These are phyloP conservation scores for Sebastes fasciatus DNA, from an alignment of 2,113 vertebrate genomes.

Conservation along the genomic window DNA sequence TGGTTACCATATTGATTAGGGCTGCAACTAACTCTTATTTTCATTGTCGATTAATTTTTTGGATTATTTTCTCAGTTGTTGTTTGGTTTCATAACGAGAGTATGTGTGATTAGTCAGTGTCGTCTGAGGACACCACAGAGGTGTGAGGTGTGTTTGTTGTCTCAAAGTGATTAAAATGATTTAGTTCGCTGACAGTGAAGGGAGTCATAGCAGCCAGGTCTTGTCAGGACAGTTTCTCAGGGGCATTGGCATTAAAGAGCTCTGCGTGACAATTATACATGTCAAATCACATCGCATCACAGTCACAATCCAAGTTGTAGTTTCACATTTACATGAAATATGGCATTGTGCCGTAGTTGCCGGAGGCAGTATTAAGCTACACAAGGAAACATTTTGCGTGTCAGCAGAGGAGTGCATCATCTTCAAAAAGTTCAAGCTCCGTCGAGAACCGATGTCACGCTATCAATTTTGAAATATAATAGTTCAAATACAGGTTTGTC, in stretches of 20 bases:
- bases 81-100: background rate
- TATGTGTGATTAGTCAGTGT: background rate
- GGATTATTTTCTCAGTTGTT: no score
- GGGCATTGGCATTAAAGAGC: conserved; percentile 41
- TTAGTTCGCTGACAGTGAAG: conserved; percentile 39
- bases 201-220: conserved; percentile 38
- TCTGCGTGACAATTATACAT: conserved; percentile 36
- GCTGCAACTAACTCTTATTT: no score
- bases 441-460: conserved; percentile 43
- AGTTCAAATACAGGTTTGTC: conserved; percentile 23
- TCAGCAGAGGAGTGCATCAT: background rate
- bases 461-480: background rate
- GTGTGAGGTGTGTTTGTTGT: conserved; percentile 32
- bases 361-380: background rate
- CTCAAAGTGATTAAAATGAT: conserved; percentile 49
- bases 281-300: conserved; percentile 46
- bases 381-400: conserved; percentile 1
- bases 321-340: conserved; percentile 35
- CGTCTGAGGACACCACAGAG: conserved; percentile 14
- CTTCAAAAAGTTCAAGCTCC: conserved; percentile 13
- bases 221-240: conserved; percentile 35
- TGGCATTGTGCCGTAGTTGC: conserved; percentile 11
- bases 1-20: background rate
- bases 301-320: conserved; percentile 24
- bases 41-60: no score